Percentiles rank a stretch among this genome's conserved stretches.
These are phyloP conservation scores for Dryoscopus gambensis DNA, from an alignment of 2,113 vertebrate species.

Conservation along the genomic window DNA sequence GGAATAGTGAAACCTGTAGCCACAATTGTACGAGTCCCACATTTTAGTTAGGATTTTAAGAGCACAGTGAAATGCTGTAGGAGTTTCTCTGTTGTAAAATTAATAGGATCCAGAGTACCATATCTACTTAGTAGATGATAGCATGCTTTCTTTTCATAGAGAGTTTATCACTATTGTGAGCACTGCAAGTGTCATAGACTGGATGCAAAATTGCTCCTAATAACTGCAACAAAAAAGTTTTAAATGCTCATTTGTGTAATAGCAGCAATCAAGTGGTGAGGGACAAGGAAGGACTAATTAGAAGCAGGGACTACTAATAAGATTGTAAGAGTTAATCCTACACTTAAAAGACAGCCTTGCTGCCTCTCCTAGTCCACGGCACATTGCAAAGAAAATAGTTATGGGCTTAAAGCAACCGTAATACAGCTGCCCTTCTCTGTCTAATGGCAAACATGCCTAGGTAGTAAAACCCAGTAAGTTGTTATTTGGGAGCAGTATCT, in stretches of 20 bases:
- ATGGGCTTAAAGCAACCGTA: not conserved
- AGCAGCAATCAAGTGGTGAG: not conserved
- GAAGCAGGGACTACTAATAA: not conserved
- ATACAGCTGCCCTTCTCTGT: not conserved
- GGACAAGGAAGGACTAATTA: not conserved
- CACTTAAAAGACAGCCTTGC: not conserved
- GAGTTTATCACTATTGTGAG: constrained; percentile 24
- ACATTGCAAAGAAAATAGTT: constrained; percentile 4
- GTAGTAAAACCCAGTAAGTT: not conserved
- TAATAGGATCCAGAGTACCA: constrained; percentile 46
- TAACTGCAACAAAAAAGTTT: not conserved
- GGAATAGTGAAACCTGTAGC: constrained; percentile 69
- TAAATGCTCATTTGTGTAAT: not conserved
- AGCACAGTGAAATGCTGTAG: constrained; percentile 63
- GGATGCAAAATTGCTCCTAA: constrained; percentile 35
- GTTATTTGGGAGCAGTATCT: not conserved
- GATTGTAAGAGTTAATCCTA: not conserved
- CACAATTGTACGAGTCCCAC: constrained; percentile 46
- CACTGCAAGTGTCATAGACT: not conserved
- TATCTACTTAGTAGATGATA: constrained; percentile 34
- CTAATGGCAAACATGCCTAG: not conserved
- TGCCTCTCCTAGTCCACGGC: not conserved
- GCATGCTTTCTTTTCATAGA: constrained; percentile 52
- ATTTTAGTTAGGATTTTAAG: constrained; percentile 65
- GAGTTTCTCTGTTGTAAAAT: constrained; percentile 63